A percentile compares a stretch with the other conserved stretches of the same genome.
Evolutionary conservation across 2,113 vertebrate genomes (phyloP).

Genomic region (Sceloporus tristichus): DNA sequence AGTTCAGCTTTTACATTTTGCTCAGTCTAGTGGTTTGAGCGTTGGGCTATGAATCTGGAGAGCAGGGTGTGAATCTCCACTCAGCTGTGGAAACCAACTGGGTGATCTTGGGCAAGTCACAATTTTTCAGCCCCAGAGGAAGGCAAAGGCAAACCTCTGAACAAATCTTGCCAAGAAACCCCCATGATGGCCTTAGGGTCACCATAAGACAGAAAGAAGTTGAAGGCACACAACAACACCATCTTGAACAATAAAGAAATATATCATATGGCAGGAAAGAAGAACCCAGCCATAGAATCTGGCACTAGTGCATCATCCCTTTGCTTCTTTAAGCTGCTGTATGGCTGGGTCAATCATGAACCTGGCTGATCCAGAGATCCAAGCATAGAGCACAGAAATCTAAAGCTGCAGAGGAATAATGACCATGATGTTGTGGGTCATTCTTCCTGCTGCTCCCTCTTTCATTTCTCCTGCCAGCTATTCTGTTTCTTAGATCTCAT

Average conservation of each 20-base stretch:
- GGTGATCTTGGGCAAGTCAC: too few relatives aligned
- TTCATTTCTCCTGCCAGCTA: background rate
- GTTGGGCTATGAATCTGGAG: too few relatives aligned
- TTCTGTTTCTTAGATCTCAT: background rate
- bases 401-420: background rate
- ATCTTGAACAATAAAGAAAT: background rate
- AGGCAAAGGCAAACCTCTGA: too few relatives aligned
- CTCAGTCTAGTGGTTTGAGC: too few relatives aligned
- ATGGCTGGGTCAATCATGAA: background rate
- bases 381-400: background rate
- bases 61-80: too few relatives aligned
- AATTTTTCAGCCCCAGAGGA: too few relatives aligned
- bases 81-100: too few relatives aligned
- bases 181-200: too few relatives aligned
- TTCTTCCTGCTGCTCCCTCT: background rate
- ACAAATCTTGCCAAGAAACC: too few relatives aligned
- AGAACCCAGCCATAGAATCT: background rate
- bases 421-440: background rate
- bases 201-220: too few relatives aligned
- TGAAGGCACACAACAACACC: too few relatives aligned
- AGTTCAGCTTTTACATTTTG: too few relatives aligned
- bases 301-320: background rate
- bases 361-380: background rate
- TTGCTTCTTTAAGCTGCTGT: background rate
- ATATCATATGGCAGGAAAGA: background rate